Base-by-base conservation (phyloP, 2,797 vertebrate species). In the Bradypodion pumilum region DNA sequence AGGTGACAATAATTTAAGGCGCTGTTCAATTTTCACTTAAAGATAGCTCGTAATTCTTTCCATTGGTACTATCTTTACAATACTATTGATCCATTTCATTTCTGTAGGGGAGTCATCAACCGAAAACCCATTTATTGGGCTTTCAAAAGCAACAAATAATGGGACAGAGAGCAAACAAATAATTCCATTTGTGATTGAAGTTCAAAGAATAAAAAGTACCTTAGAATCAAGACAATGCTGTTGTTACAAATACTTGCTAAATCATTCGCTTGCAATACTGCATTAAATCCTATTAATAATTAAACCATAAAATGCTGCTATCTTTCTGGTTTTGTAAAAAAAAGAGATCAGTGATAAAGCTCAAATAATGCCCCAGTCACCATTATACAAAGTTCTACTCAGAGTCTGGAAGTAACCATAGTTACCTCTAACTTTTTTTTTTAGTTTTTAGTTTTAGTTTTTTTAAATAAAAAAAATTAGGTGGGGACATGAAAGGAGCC, bases 1-100 rank as follows among this genome's bases (percentile, higher is more conserved):
- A 93, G 89, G 93, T 91, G 72, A 90, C 49, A 75, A 89, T 93
- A 90, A 93, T 93, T 93, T 95, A 94, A 95, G 95, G 92, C 91
- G 88, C 93, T 91, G 93, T 94, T 96, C 95, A 95, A 95, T 96
- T 96, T 95, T 95, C 95, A 95, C 93, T 95, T 96, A 95, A 94
- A 95, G 94, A 94, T 84, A 92, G 88, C 88, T 90, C 93, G 92
- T 95, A 94, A 95, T 92, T 96, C 95, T 95, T 93, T 92, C 86
- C 80, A 86, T 88, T 92, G 89, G 90, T 92, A 59, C 83, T 90
- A 90, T 90, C 93, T 93, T 95, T 94, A 95, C 94, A 93, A 87
- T 92, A 65, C 83, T 95, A 95, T 96, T 86, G 95, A 96, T 95
- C 75, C 80, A 91, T 90, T 93, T 92, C 91, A 91, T 95, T 95